phyloP scores from a whole-genome alignment of 2,113 vertebrate genomes.

The Scartelaos histophorus region DNA sequence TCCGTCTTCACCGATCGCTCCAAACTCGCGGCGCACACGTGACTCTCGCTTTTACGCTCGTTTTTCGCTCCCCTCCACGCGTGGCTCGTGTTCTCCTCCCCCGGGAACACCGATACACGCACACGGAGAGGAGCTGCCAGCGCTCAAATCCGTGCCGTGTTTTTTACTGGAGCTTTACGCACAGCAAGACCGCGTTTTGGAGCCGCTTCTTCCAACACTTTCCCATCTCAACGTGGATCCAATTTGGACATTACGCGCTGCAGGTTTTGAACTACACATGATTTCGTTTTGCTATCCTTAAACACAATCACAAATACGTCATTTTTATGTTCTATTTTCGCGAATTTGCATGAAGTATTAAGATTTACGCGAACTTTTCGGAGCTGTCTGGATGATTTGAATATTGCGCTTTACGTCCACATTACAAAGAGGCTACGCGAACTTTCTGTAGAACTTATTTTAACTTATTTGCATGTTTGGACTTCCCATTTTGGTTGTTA shows the following conservation, averaged over 20 bases:
- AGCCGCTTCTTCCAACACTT: neutral
- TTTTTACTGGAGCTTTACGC: neutral
- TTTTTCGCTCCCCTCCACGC: neutral
- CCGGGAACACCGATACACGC: neutral
- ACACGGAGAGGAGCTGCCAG: neutral
- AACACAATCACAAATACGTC: neutral
- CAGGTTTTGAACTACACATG: neutral
- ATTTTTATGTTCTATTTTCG: neutral
- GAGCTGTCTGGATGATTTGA: neutral
- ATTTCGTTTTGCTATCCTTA: no score
- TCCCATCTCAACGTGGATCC: neutral
- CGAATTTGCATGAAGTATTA: neutral
- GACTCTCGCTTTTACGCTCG: neutral
- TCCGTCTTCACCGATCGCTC: neutral
- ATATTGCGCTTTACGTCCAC: neutral
- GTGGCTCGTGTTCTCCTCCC: neutral
- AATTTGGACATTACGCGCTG: neutral
- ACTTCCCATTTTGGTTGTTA: neutral
- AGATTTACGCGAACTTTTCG: neutral
- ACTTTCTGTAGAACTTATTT: neutral
- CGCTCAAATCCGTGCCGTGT: neutral
- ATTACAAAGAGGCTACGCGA: neutral
- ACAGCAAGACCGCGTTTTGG: neutral
- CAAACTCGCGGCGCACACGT: constrained; percentile 2
- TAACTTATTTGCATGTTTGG: neutral